Percentiles rank a stretch among this genome's conserved stretches.
Evolutionary conservation across 2,888 invertebrate genomes (phyloP).

Genomic region (Ichneumoninae sp.): DNA sequence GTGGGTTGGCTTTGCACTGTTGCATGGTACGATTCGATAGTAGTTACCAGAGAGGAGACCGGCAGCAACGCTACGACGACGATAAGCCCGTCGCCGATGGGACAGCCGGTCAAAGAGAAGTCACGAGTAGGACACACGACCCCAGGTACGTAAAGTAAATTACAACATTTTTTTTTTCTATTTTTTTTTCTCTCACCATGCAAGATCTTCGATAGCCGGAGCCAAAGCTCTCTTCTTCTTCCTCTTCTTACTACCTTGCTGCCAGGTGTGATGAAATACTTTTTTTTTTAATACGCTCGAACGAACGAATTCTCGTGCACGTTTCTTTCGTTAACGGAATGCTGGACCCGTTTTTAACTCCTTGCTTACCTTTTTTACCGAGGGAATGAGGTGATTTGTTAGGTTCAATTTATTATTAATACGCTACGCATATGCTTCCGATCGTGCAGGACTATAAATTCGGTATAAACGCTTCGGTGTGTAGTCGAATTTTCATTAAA

Average conservation of each 20-base stretch:
- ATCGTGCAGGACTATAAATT: too few species aligned
- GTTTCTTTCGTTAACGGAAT: not conserved
- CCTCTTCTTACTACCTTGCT: not conserved
- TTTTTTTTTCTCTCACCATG: conserved; percentile 29
- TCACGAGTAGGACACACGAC: conserved; percentile 84
- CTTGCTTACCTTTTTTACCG: too few species aligned
- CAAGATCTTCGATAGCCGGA: conserved; percentile 32
- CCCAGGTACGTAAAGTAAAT: conserved; percentile 81
- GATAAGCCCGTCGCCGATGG: conserved; percentile 86
- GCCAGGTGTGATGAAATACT: conserved; percentile 17
- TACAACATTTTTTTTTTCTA: conserved; percentile 57
- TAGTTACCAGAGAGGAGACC: conserved; percentile 83
- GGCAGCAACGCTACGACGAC: conserved; percentile 82
- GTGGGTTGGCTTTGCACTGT: conserved; percentile 84
- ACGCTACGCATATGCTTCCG: too few species aligned
- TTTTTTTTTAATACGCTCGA: not conserved
- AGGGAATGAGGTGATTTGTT: too few species aligned
- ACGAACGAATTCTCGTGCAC: conserved; percentile 2
- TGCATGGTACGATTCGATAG: conserved; percentile 84
- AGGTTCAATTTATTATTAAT: too few species aligned
- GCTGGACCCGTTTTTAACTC: too few species aligned
- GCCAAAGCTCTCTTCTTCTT: conserved; percentile 30
- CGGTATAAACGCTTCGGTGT: too few species aligned
- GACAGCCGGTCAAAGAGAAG: conserved; percentile 87
- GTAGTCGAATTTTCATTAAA: not conserved